Evolutionary conservation across 2,888 invertebrate species (phyloP), one percentile per base, ranked within the genome.

Genomic region (Theretra japonica): DNA sequence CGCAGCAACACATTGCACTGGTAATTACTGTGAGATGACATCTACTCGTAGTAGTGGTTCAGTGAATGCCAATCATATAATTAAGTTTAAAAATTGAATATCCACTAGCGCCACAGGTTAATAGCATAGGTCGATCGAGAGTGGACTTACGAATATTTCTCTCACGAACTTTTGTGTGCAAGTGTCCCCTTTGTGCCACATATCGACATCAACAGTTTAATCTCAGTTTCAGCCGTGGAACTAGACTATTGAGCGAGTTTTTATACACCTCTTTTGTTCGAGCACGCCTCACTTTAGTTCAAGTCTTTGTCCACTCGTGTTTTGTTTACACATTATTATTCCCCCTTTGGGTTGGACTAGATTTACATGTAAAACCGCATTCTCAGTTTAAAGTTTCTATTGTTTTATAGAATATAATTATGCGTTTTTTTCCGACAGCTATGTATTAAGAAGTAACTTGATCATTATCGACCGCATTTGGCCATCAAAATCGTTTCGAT

Each of bases 121-220:
- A 28, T 28, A 28, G 30, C 6, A 17, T 28, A 59, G 41, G 53
- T 53, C 53, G 50, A 53, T n/a, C n/a, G 19, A n/a, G 53, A 53
- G n/a, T 53, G 50, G 50, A 50, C 50, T 53, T 53, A 53, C 17
- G 53, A 53, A 59, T 59, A 59, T 59, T 28, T 59, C 59, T 59
- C 59, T 59, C 28, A 59, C 59, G 59, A 30, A 59, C 28, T 59
- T 59, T 59, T 25, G 59, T 28, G 28, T 59, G 59, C 59, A 59
- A 59, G 59, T 28, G 28, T 59, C 28, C 59, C 28, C 59, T 59
- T 59, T 59, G 59, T 59, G 28, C 25, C 28, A 59, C 28, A 58
- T 59, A 59, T 59, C 59, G 59, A 59, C 59, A 28, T 59, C 59
- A 59, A 59, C 59, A 59, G 59, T 59, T 59, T 59, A 59, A 59